These are phyloP conservation scores for Myanophis thanlyinensis DNA, from an alignment of 2,113 vertebrate genomes.

Conservation along the genomic window DNA sequence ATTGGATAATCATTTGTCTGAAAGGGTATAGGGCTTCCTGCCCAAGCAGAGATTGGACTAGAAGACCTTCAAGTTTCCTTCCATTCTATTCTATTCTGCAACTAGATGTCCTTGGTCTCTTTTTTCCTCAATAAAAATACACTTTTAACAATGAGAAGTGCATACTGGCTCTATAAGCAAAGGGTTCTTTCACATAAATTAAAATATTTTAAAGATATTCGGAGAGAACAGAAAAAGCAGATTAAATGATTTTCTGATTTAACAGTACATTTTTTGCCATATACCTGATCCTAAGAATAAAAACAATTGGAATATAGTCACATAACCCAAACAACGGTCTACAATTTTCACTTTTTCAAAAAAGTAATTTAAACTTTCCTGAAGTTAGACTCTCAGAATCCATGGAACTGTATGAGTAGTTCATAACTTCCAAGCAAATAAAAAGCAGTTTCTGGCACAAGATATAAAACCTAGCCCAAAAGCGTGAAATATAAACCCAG, in stretches of 20 bases:
- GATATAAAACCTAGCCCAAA: neutral
- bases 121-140: neutral
- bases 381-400: neutral
- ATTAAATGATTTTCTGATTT: conserved; percentile 5
- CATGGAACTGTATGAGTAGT: neutral
- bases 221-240: neutral
- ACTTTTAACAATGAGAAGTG: neutral
- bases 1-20: too few relatives aligned
- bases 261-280: neutral
- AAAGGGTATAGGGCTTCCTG: too few relatives aligned
- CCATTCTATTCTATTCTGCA: too few relatives aligned
- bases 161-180: conserved; percentile 45
- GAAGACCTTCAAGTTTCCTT: too few relatives aligned
- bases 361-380: neutral
- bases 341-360: neutral
- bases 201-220: neutral
- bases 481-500: neutral
- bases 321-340: neutral
- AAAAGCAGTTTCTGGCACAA: neutral
- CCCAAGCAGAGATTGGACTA: too few relatives aligned
- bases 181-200: neutral
- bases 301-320: neutral
- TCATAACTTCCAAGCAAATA: neutral
- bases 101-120: neutral
- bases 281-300: neutral